phyloP scores from a whole-genome alignment of 2,797 vertebrate genomes.

The Emydoidea blandingii region DNA sequence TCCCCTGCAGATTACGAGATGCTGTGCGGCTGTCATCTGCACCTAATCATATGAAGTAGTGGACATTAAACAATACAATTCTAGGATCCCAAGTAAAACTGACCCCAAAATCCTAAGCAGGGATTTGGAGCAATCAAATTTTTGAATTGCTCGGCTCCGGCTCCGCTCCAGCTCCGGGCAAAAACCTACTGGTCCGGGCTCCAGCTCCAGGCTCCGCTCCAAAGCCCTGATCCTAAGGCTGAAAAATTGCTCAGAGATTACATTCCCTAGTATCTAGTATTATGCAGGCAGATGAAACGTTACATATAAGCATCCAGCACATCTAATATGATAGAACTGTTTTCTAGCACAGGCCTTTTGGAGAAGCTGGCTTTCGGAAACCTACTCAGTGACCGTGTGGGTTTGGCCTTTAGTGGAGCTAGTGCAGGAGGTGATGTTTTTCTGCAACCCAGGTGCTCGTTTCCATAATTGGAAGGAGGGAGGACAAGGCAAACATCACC shows the following conservation, averaged over 20 bases:
- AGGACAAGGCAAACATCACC: neutral
- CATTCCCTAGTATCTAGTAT: neutral
- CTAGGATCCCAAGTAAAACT: constrained; percentile 23
- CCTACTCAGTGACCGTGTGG: neutral
- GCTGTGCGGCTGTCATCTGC: neutral
- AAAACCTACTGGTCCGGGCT: too few relatives aligned
- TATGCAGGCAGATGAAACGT: neutral
- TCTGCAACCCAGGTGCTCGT: neutral
- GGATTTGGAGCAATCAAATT: too few relatives aligned
- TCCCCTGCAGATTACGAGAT: neutral
- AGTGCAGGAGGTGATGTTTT: neutral
- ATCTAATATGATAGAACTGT: neutral
- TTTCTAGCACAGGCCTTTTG: neutral
- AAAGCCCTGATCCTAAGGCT: neutral
- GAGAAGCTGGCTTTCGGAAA: neutral
- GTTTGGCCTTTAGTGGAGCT: neutral
- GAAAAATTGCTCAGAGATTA: neutral
- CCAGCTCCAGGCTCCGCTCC: too few relatives aligned
- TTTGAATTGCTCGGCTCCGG: too few relatives aligned
- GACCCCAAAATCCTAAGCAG: neutral
- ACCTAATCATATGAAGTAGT: neutral
- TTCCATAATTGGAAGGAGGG: neutral
- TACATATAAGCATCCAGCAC: neutral
- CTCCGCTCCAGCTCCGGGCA: too few relatives aligned
- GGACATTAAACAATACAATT: constrained; percentile 49